These are phyloP conservation scores for Betta splendens DNA, from an alignment of 2,797 vertebrate species.

Conservation along the genomic window DNA sequence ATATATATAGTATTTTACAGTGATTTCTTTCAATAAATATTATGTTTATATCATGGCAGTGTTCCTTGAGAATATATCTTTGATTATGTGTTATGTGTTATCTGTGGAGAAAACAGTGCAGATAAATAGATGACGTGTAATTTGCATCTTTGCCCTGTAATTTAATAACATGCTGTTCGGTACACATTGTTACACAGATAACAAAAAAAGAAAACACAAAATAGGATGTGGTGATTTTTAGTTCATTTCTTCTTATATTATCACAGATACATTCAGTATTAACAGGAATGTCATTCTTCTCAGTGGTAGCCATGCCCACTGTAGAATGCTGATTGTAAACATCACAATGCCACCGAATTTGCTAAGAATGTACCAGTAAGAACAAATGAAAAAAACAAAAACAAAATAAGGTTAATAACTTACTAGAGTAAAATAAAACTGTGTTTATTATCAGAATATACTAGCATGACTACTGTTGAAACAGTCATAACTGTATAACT, in stretches of 20 bases:
- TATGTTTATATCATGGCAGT: background rate
- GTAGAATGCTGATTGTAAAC: constrained; percentile 59
- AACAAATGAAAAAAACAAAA: constrained; percentile 16
- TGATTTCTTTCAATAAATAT: constrained; percentile 8
- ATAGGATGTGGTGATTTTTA: constrained; percentile 24
- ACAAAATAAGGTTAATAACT: constrained; percentile 13
- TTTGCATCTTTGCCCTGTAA: background rate
- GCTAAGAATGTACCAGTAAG: constrained; percentile 43
- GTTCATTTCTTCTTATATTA: constrained; percentile 75
- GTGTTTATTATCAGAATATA: constrained; percentile 33
- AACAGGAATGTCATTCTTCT: constrained; percentile 73
- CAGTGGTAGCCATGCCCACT: constrained; percentile 60
- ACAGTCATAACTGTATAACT: constrained; percentile 36
- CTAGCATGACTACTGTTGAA: constrained; percentile 36
- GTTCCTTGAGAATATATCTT: too few relatives aligned
- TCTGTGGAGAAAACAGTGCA: constrained; percentile 5
- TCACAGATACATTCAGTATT: constrained; percentile 73
- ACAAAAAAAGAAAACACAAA: constrained; percentile 42
- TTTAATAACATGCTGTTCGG: constrained; percentile 6
- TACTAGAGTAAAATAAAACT: constrained; percentile 36
- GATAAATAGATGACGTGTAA: constrained; percentile 2
- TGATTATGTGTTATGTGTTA: too few relatives aligned
- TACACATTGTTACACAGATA: constrained; percentile 9
- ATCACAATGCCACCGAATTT: constrained; percentile 61
- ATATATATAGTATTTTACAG: too few relatives aligned